These are phyloP conservation scores for Chouioia cunea DNA, from an alignment of 2,888 invertebrate species.

Conservation along the genomic window DNA sequence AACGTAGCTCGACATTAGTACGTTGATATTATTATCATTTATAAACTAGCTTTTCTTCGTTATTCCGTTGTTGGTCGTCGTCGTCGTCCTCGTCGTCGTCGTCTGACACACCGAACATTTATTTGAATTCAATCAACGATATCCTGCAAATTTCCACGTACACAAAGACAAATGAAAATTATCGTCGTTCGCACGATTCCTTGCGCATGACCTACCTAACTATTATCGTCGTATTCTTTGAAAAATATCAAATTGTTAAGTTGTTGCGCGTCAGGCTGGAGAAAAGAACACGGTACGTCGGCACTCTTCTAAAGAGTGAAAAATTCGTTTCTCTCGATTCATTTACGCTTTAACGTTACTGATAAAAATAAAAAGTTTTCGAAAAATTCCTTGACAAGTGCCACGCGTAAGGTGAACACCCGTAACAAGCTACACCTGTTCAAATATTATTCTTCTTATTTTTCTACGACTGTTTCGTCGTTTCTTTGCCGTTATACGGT, in stretches of 20 bases:
- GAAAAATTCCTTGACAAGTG: constrained; percentile 51
- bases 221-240: constrained; percentile 42
- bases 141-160: constrained; percentile 38
- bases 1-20: constrained; percentile 37
- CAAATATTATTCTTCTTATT: constrained; percentile 16
- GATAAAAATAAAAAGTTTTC: constrained; percentile 49
- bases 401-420: constrained; percentile 14
- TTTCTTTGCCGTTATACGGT: constrained; percentile 48
- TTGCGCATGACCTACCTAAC: constrained; percentile 38
- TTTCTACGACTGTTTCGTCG: constrained; percentile 4
- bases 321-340: constrained; percentile 35
- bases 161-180: constrained; percentile 43
- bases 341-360: constrained; percentile 23
- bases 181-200: constrained; percentile 44
- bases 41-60: constrained; percentile 42
- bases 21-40: constrained; percentile 34
- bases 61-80: constrained; percentile 37
- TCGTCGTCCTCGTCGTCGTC: too few species aligned
- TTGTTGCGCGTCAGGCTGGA: constrained; percentile 41
- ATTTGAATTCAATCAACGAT: constrained; percentile 35
- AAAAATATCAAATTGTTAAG: constrained; percentile 46
- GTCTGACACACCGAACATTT: constrained; percentile 47
- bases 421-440: constrained; percentile 10
- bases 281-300: constrained; percentile 28
- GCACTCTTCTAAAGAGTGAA: constrained; percentile 19